Conservation (phyloP, 1,140 invertebrate genomes). For the Bombus breviceps region DNA sequence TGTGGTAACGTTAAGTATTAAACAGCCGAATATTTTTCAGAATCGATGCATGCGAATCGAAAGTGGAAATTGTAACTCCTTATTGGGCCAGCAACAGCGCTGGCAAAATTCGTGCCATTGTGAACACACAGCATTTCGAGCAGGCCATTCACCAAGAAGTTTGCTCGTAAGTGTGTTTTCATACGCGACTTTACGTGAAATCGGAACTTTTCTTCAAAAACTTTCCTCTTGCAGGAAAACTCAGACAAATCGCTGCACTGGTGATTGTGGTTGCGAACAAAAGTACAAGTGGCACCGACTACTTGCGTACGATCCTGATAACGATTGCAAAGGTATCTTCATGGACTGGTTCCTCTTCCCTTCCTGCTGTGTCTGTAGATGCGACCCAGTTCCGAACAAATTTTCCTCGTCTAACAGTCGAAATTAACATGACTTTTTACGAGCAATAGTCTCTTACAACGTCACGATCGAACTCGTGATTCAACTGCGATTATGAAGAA, state of each 20-base stretch:
- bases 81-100: constrained; percentile 97
- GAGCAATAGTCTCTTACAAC: too few relatives aligned
- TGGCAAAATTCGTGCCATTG: constrained; percentile 94
- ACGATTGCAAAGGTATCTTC: constrained; percentile 96
- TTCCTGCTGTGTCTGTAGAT: constrained; percentile 95
- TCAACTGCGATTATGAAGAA: not conserved
- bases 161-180: constrained; percentile 88
- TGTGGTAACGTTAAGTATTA: not conserved
- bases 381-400: constrained; percentile 82
- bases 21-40: constrained; percentile 79
- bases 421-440: constrained; percentile 47
- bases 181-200: not conserved
- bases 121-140: constrained; percentile 97
- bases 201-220: constrained; percentile 49
- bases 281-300: constrained; percentile 95
- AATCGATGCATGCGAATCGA: constrained; percentile 94
- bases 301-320: constrained; percentile 95
- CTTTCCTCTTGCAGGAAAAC: constrained; percentile 86
- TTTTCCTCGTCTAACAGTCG: constrained; percentile 58
- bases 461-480: not conserved
- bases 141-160: constrained; percentile 98
- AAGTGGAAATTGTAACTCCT: constrained; percentile 95
- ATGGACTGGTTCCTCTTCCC: constrained; percentile 98
- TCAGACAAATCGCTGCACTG: constrained; percentile 89
- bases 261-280: constrained; percentile 94